Evolutionary conservation across 2,888 invertebrate species (phyloP).

Genomic region (Aporophyla lueneburgensis): DNA sequence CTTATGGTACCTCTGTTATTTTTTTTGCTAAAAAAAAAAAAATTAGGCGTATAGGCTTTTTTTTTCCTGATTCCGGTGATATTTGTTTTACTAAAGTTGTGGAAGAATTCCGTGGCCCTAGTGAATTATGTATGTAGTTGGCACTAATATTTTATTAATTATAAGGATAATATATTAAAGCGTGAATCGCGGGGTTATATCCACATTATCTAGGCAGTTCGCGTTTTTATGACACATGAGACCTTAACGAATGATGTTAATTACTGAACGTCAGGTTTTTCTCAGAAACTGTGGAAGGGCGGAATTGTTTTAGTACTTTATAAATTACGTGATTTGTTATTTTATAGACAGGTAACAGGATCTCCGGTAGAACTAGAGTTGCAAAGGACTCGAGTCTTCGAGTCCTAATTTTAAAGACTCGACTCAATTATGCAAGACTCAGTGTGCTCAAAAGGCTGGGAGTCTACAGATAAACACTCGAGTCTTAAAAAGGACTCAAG

Average conservation of each 20-base stretch:
- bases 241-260: slow-evolving; percentile 42
- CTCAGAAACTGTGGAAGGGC: slow-evolving; percentile 9
- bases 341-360: slow-evolving; percentile 1
- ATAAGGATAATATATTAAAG: slow-evolving; percentile 30
- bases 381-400: no score
- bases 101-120: slow-evolving; percentile 8
- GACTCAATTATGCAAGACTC: no score
- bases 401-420: no score
- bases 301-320: slow-evolving; percentile 9
- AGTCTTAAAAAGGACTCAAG: no score
- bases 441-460: no score
- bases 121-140: slow-evolving; percentile 16
- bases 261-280: slow-evolving; percentile 23
- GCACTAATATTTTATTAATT: slow-evolving; percentile 36
- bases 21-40: no score
- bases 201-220: slow-evolving; percentile 27
- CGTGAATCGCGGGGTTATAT: slow-evolving; percentile 32
- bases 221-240: slow-evolving; percentile 36
- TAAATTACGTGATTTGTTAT: slow-evolving; percentile 13
- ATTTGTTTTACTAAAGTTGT: no score
- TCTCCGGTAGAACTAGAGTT: no score
- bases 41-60: no score
- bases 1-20: no score
- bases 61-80: no score
- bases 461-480: no score